Evolutionary conservation across 2,797 vertebrate genomes (phyloP).

Genomic region (Sylvia borin): DNA sequence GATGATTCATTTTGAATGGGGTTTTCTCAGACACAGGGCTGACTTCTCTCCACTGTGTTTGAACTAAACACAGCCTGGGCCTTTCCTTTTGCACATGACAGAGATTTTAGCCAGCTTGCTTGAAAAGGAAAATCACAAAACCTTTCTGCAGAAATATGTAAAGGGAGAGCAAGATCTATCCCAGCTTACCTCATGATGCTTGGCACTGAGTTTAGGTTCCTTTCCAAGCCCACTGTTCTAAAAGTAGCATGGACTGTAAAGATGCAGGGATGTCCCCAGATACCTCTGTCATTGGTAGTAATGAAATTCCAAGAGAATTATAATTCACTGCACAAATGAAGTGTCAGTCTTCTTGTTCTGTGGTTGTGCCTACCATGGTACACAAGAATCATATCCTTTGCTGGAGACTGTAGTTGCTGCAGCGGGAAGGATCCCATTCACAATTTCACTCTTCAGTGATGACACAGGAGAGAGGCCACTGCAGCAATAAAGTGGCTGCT

Average conservation of each 20-base stretch:
- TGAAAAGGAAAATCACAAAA: background rate
- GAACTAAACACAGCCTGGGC: background rate
- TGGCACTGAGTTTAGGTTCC: background rate
- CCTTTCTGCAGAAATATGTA: background rate
- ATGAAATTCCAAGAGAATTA: background rate
- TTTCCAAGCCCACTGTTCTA: background rate
- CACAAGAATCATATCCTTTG: background rate
- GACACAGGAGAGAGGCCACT: background rate
- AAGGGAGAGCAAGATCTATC: background rate
- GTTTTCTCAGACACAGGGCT: background rate
- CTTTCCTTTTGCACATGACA: background rate
- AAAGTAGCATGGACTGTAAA: fast-evolving
- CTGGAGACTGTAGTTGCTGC: background rate
- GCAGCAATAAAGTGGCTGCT: background rate
- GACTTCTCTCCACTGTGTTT: background rate
- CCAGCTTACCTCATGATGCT: background rate
- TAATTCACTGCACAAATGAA: background rate
- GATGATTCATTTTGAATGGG: background rate
- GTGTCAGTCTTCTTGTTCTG: background rate
- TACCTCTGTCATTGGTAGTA: fast-evolving
- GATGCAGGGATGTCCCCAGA: too few relatives aligned
- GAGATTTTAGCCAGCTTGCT: background rate
- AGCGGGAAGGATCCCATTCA: background rate
- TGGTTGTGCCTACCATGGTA: background rate
- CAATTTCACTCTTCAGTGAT: background rate